phyloP scores from a whole-genome alignment of 1,140 invertebrate species.

The Conus betulinus region DNA sequence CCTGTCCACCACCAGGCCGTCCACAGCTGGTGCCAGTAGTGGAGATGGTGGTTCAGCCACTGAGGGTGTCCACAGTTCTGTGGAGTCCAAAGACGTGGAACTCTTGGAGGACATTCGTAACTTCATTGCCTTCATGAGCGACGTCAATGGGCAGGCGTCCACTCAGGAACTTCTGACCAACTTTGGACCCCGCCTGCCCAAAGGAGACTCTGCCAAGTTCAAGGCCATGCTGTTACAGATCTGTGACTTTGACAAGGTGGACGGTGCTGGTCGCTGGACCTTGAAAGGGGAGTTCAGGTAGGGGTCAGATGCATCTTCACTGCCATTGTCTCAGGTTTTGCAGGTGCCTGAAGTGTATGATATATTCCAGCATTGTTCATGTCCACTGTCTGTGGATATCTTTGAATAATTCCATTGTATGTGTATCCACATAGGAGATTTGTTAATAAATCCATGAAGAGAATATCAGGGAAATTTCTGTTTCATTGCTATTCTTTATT shows the following conservation, averaged over 20 bases:
- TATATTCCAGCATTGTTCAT: neutral
- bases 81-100: constrained; percentile 74
- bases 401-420: neutral
- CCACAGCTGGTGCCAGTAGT: neutral
- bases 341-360: neutral
- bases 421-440: neutral
- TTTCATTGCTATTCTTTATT: no score
- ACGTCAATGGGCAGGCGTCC: constrained; percentile 77
- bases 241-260: constrained; percentile 78
- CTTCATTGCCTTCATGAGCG: constrained; percentile 78
- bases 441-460: no score
- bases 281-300: constrained; percentile 78
- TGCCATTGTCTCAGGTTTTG: no score
- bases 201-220: constrained; percentile 79
- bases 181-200: constrained; percentile 77
- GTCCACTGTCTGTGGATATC: neutral
- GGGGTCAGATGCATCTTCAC: neutral
- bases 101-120: constrained; percentile 79
- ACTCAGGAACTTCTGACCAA: constrained; percentile 79
- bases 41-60: neutral
- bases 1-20: constrained; percentile 32
- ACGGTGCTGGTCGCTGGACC: constrained; percentile 78
- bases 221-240: constrained; percentile 80
- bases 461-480: no score
- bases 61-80: constrained; percentile 28